Base-by-base conservation (phyloP, 92 coral and sea anemone genomes). In the Siderastrea radians region DNA sequence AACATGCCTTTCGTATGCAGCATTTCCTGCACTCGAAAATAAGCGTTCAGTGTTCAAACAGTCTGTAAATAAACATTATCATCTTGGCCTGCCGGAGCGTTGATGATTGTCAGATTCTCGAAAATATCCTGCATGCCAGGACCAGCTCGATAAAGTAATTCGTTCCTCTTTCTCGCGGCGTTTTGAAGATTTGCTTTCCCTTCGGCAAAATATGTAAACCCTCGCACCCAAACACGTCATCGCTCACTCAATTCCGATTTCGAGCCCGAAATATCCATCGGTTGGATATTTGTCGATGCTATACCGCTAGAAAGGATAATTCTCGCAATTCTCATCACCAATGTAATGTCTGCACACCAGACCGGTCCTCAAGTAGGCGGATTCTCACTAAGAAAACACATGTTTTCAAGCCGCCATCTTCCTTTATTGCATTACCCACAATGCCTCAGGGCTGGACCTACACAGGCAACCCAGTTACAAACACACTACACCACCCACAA, bases 91-190 rank as follows among this genome's bases (percentile, higher is more conserved):
- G 50, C 48, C 66, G 55, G 59, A 4, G 9, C 46, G 80, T 5
- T 8, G 53, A 58, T 68, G 26, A 62, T 44, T 49, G 60, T 43
- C 43, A 79, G 15, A 63, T 64, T 79, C 79, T 82, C 71, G 69
- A 65, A 82, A 52, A 82, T 82, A n/a, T 71, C 87, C 71, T 82
- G 79, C 51, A 57, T 70, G 12, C 87, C 71, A n/a, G 87, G 55
- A 7, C 80, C 87, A 43, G 84, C 75, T 17, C 75, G 75, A 54
- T 80, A 80, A 4, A 80, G 43, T 19, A 80, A 19, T 58, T 77
- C 69, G 46, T 51, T 55, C 57, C 46, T 77, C 68, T 62, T 77
- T 38, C 82, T 77, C 82, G 52, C 82, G 65, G 72, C 61, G 63
- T 80, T 54, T 68, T 80, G 69, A 10, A 80, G 64, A 45, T 78